These are phyloP conservation scores for Plectropomus leopardus DNA, from an alignment of 2,113 vertebrate genomes.

Conservation along the genomic window DNA sequence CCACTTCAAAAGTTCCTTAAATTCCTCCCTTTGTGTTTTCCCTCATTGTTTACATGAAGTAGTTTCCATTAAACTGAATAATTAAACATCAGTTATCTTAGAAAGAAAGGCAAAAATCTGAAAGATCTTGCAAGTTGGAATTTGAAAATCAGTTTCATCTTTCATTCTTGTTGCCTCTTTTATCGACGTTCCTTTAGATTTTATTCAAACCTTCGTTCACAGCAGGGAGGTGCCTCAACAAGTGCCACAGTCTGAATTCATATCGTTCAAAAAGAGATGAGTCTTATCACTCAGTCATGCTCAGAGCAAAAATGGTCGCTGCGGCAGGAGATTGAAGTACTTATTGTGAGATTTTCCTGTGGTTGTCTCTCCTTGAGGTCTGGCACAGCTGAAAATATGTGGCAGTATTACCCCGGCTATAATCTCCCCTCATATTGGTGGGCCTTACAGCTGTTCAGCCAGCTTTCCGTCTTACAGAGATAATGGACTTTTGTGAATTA, in stretches of 20 bases:
- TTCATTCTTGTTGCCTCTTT: background rate
- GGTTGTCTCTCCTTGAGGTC: constrained; percentile 16
- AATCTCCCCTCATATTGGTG: constrained; percentile 17
- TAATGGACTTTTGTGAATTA: constrained; percentile 60
- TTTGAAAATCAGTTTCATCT: background rate
- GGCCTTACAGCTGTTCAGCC: constrained; percentile 35
- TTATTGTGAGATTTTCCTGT: constrained; percentile 20
- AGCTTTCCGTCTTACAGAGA: constrained; percentile 21
- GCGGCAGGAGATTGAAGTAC: constrained; percentile 27
- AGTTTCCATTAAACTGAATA: background rate
- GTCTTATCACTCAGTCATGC: constrained; percentile 6
- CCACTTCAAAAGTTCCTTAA: too few relatives aligned
- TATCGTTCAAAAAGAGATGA: constrained; percentile 26
- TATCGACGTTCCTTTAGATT: background rate
- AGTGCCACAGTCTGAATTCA: constrained; percentile 33
- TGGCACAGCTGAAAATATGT: constrained; percentile 7
- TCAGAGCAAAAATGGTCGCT: constrained; percentile 13
- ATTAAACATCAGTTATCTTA: background rate
- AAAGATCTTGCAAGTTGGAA: background rate
- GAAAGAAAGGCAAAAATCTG: background rate
- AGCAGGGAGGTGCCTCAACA: constrained; percentile 6
- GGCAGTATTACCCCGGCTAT: constrained; percentile 1
- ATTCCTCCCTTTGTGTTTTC: too few relatives aligned
- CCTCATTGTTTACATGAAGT: background rate
- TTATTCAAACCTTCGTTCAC: background rate